Base-by-base conservation (phyloP, 2,797 vertebrate genomes). In the Chloroceryle inda region DNA sequence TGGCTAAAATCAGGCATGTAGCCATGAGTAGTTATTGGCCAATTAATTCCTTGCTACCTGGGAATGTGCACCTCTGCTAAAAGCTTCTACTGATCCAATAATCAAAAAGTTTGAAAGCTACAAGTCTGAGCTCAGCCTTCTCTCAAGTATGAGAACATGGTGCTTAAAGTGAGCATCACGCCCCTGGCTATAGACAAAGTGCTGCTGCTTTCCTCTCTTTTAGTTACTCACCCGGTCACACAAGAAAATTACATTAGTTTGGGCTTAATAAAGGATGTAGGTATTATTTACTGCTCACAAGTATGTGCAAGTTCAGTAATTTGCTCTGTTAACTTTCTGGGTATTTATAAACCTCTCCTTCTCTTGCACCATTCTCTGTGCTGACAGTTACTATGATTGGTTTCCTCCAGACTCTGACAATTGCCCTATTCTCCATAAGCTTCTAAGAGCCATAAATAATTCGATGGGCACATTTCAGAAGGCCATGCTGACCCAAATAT, bases 401-500 rank as follows among this genome's bases (percentile, higher is more conserved):
- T 56, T 87, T 88, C 63, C 71, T 71, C 55, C 3, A 4, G 59
- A 75, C 71, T 93, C 89, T 94, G 80, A 95, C 74, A 86, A 93
- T n/a, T 76, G 37, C 52, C 62, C 77, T 88, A 1, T 40, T 77
- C 67, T 78, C 90, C 20, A 5, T 49, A 58, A 94, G 66, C 88
- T 93, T 90, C 88, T 63, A 83, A 84, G 69, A 84, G 35, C 8
- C 11, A 24, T 91, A 96, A 96, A 96, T 96, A 96, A 87, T 82
- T 88, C 4, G 24, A 59, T 56, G 71, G 69, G 74, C 88, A 92
- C 59, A 45, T 93, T 94, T 94, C 86, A 45, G 83, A 89, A 90
- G 77, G 80, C 90, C 80, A 67, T 3, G 37, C 52, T 93, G 90
- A 94, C 85, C 88, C 94, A 96, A 94, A 96, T 95, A 96, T 49